A percentile compares a stretch with the other conserved stretches of the same genome.
Evolutionary conservation across 2,797 vertebrate genomes (phyloP).

Genomic region (Poeciliopsis infans): DNA sequence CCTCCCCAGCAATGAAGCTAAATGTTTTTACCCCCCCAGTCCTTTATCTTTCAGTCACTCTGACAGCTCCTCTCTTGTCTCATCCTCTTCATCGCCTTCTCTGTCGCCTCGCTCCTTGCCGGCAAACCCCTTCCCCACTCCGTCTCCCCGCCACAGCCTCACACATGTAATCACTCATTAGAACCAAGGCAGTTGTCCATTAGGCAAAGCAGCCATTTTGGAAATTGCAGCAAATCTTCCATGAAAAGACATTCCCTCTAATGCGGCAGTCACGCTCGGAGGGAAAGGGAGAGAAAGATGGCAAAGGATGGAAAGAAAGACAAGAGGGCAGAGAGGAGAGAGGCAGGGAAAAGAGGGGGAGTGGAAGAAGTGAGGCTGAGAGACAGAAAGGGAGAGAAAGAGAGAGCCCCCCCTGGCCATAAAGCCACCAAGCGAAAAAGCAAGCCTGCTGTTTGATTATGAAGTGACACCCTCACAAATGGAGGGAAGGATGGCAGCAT

Average conservation of each 20-base stretch:
- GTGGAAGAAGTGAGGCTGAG: conserved; percentile 44
- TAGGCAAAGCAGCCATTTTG: conserved; percentile 85
- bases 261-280: conserved; percentile 83
- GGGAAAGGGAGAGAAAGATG: conserved; percentile 65
- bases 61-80: conserved; percentile 55
- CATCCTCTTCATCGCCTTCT: conserved; percentile 47
- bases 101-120: conserved; percentile 7
- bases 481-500: conserved; percentile 41
- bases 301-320: conserved; percentile 51
- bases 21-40: conserved; percentile 64
- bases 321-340: conserved; percentile 45
- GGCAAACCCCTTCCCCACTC: no score
- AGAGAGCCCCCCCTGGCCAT: conserved; percentile 73
- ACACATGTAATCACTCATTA: conserved; percentile 79
- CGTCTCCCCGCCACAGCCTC: conserved; percentile 29
- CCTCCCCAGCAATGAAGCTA: conserved; percentile 71
- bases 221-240: conserved; percentile 89
- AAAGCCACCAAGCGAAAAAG: conserved; percentile 87
- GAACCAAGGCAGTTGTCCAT: conserved; percentile 87
- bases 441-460: conserved; percentile 86
- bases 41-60: conserved; percentile 67
- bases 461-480: conserved; percentile 77
- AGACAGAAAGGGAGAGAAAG: conserved; percentile 62
- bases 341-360: not conserved
- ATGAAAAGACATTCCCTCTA: conserved; percentile 90